Base-by-base conservation (phyloP, 2,113 vertebrate species). In the Acrocephalus arundinaceus region DNA sequence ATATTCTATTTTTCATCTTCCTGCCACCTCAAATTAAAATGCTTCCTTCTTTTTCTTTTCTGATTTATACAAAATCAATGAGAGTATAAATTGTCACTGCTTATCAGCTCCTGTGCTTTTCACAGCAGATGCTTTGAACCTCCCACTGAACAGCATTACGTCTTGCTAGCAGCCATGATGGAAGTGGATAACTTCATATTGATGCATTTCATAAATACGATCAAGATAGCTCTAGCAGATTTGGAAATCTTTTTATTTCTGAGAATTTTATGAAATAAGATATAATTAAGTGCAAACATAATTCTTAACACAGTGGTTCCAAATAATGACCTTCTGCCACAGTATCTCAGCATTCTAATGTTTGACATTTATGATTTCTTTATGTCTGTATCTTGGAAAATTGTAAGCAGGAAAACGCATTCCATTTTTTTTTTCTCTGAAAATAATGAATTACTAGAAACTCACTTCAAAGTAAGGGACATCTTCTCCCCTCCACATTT, bases 121-220 rank as follows among this genome's bases (percentile, higher is more conserved):
- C 65, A 62, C 68, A 95, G 90, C 91, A 95, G 89, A 89, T 93
- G 87, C 75, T 92, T 93, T 87, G 83, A 94, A 85, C 85, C 84
- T 96, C 94, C 91, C 58, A 91, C 90, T 76, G 86, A 93, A 89
- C 37, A 87, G 83, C 86, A 95, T 95, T 96, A 94, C 88, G 73
- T 94, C 63, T 96, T 96, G 7, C 92, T 84, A 84, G 92, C 85
- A 97, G 96, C 96, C 96, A 96, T 97, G 96, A 96, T 94, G 82
- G 80, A 96, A 95, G 27, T 33, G 78, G 68, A 57, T 79, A 65
- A 8, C 70, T 97, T 90, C 37, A 43, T 71, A 31, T 24, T 62
- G 75, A 73, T 76, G 76, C 57, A 14, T 81, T 92, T 94, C 49
- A 77, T 65, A 83, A 82, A 85, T 35, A 21, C 0, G 0, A 46